Base-by-base conservation (phyloP, 1,140 invertebrate species). In the Stenopsyche tienmushanensis region DNA sequence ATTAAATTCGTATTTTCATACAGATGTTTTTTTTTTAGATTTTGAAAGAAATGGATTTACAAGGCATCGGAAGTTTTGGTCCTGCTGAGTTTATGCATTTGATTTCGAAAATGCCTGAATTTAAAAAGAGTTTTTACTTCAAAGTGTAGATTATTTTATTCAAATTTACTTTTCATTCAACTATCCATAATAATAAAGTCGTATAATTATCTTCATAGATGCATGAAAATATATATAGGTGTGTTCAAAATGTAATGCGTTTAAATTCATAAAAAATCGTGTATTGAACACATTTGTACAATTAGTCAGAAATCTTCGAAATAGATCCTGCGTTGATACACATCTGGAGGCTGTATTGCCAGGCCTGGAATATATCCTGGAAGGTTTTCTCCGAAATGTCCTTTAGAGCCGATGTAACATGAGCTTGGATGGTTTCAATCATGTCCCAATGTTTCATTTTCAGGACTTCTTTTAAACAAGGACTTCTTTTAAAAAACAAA, bases 81-180 rank as follows among this genome's bases (percentile, higher is more conserved):
- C 62, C 72, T 1, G 76, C 78, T 39, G 84, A 86, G 75, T 86
- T 86, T 70, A 76, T 78, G 66, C 79, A 84, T 59, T 78, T 82
- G 13, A 73, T 85, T 41, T 74, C 79, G 0, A 84, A 83, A 74
- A 82, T 86, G 71, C 78, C 83, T 0, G 84, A 86, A 68, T 85
- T 87, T 72, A 67, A 77, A n/a, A 74, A 76, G 15, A 79, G 81
- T 0, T 85, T 86, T 73, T 80, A 81, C 65, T 84, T 85, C 64
- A 78, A 75, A 70, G 66, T 83, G 50, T 83, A 76, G 74, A 18
- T 24, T 15, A 29, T 42, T 47, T 8, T 15, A 20, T 9, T 47
- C 8, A 5, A 47, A 47, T 47, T 47, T 8, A 47, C 17, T 47
- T 15, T 8, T 39, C n/a, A 8, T 39, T 39, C n/a, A 8, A 39